Evolutionary conservation across 2,888 invertebrate species (phyloP), one percentile per base, ranked within the genome.

Genomic region (Notocelia uddmanniana): DNA sequence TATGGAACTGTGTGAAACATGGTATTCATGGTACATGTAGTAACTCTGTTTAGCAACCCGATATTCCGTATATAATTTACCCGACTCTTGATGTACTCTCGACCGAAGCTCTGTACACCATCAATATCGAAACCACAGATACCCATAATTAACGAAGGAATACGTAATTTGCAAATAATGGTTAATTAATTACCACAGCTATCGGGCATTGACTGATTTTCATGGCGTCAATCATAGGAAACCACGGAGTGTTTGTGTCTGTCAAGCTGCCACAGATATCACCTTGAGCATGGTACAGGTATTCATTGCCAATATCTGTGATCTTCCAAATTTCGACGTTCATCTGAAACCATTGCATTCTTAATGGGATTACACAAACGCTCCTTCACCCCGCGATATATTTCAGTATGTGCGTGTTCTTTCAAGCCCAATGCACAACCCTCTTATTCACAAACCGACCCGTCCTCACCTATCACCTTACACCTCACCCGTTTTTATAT

Each of bases 121-220:
- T 31, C 31, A 31, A 31, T 5, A 31, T 31, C 31, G 5, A 2
- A 31, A 31, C 8, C 31, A 5, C 3, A 9, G 31, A 8, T 26
- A 31, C 31, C 31, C 31, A 9, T 31, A 31, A 31, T 31, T 31
- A 31, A 31, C 31, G 31, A 37, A 37, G 3, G 15, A 41, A 41
- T 15, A 41, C 11, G 13, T 13, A 13, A 37, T 41, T 41, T 13
- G 3, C 3, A 45, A 8, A 45, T 6, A 45, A n/a, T 45, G n/a
- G 45, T n/a, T 45, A 77, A 80, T 78, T 84, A 93, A 80, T 78
- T 84, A 93, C 93, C 73, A 70, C 72, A 11, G 75, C 70, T 26
- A 93, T 77, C 3, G 93, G 93, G 62, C 93, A 93, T 1, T 74
- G 48, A 0, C 75, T 77, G 1, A 86, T 77, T 10, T 89, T 83